Evolutionary conservation across 2,888 invertebrate species (phyloP).

Genomic region (Stictocephala bisonia): DNA sequence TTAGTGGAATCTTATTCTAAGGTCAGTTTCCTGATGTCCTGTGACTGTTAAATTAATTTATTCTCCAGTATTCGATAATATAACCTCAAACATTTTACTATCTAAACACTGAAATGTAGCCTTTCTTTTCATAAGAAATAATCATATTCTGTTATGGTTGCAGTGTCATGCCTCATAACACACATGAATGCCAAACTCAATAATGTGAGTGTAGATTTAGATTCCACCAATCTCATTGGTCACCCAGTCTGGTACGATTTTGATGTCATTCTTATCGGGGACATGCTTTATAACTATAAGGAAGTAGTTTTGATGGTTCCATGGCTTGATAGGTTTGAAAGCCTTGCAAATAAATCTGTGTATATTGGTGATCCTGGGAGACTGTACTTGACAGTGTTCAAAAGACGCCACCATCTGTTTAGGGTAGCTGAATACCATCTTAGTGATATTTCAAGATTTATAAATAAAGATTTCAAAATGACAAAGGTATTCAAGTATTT

Average conservation of each 20-base stretch:
- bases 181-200: conserved; percentile 69
- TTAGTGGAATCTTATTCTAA: too few species aligned
- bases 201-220: conserved; percentile 64
- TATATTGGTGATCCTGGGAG: conserved; percentile 73
- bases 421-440: conserved; percentile 29
- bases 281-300: conserved; percentile 76
- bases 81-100: too few species aligned
- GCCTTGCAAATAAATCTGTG: conserved; percentile 64
- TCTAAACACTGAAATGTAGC: too few species aligned
- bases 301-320: conserved; percentile 67
- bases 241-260: conserved; percentile 61
- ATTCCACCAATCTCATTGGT: conserved; percentile 66
- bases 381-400: conserved; percentile 63
- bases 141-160: conserved; percentile 58
- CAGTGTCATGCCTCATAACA: conserved; percentile 68
- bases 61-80: too few species aligned
- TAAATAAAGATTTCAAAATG: conserved; percentile 37
- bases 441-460: neutral
- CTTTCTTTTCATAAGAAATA: too few species aligned
- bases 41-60: too few species aligned
- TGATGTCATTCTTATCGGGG: conserved; percentile 74
- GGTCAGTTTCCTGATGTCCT: too few species aligned
- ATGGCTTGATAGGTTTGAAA: conserved; percentile 67
- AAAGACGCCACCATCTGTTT: conserved; percentile 21
- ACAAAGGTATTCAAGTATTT: conserved; percentile 33